Evolutionary conservation across 53 echinoderm and acorn worm genomes (phyloP).

Genomic region (Glandiceps talaboti): DNA sequence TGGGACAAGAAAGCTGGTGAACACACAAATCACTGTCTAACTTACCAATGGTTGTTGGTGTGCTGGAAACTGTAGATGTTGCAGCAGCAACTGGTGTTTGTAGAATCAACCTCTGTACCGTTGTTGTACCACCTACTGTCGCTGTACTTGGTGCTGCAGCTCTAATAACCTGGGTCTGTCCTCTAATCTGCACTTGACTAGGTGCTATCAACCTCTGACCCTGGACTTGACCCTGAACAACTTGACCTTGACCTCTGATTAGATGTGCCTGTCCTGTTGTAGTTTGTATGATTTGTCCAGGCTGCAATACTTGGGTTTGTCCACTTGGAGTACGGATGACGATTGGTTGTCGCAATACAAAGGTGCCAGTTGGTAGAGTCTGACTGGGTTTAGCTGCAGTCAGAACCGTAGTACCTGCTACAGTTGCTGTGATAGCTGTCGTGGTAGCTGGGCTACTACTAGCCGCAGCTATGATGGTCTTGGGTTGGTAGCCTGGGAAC

Average conservation of each 20-base stretch:
- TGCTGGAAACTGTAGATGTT: not conserved
- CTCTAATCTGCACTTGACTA: slow-evolving; percentile 25
- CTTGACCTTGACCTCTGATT: slow-evolving; percentile 90
- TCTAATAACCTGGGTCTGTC: slow-evolving; percentile 82
- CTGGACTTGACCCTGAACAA: slow-evolving; percentile 34
- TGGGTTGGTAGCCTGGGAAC: not conserved
- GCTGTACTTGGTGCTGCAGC: slow-evolving; percentile 86
- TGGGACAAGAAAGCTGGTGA: no score
- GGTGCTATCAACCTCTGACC: not conserved
- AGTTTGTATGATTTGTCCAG: not conserved
- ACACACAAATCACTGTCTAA: no score
- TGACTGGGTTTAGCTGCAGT: slow-evolving; percentile 18
- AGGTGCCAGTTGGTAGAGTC: slow-evolving; percentile 33
- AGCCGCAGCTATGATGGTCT: not conserved
- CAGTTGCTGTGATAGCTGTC: slow-evolving; percentile 1
- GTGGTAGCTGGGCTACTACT: not conserved
- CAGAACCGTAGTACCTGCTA: slow-evolving; percentile 2
- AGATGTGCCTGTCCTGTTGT: slow-evolving; percentile 79
- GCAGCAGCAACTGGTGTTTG: slow-evolving; percentile 56
- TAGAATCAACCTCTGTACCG: slow-evolving; percentile 77
- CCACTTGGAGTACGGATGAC: not conserved
- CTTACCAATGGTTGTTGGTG: slow-evolving; percentile 1
- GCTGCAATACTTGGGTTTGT: not conserved
- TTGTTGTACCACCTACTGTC: slow-evolving; percentile 64
- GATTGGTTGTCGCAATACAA: not conserved